phyloP scores from a whole-genome alignment of 2,888 invertebrate species.

The Drosophila tripunctata region DNA sequence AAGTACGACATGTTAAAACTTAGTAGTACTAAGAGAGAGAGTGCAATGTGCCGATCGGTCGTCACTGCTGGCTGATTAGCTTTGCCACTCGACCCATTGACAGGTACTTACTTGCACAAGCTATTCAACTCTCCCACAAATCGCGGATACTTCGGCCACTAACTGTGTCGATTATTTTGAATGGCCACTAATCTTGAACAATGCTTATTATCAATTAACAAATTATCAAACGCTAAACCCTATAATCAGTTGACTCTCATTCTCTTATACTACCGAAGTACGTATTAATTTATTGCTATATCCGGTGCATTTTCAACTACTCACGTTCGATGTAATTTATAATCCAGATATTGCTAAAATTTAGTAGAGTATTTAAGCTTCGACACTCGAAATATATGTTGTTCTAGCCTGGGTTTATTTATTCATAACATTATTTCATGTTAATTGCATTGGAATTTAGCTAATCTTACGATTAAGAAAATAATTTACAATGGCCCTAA shows the following conservation, averaged over 20 bases:
- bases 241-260: constrained; percentile 31
- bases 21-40: not conserved
- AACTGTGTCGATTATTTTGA: constrained; percentile 4
- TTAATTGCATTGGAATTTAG: constrained; percentile 4
- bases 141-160: not conserved
- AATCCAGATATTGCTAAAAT: not conserved
- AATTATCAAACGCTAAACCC: constrained; percentile 49
- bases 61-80: constrained; percentile 38
- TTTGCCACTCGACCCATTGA: constrained; percentile 47
- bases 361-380: not conserved
- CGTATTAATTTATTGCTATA: constrained; percentile 23
- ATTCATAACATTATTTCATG: not conserved
- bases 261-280: not conserved
- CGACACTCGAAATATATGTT: not conserved
- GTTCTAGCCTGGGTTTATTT: not conserved
- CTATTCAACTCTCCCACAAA: constrained; percentile 3
- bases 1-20: not conserved
- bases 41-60: constrained; percentile 13
- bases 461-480: constrained; percentile 1
- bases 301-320: not conserved
- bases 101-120: constrained; percentile 29
- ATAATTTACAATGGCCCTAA: constrained; percentile 15
- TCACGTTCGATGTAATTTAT: not conserved
- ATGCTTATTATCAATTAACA: constrained; percentile 51
- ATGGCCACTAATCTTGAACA: constrained; percentile 44